These are phyloP conservation scores for Puffinus mauretanicus DNA, from an alignment of 2,113 vertebrate genomes.

Conservation along the genomic window DNA sequence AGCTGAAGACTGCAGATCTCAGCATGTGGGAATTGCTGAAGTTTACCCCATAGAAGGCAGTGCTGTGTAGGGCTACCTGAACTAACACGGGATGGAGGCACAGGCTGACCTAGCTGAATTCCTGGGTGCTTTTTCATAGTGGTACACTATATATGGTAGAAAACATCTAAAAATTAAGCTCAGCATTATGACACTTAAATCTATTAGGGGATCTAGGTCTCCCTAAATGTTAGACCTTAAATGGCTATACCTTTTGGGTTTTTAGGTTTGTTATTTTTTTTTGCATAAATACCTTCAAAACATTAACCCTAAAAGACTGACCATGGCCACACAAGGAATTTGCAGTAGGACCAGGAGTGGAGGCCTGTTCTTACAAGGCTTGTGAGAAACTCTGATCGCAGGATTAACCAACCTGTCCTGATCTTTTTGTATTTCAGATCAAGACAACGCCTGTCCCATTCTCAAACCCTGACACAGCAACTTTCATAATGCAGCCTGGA, in stretches of 20 bases:
- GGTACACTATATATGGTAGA: not conserved
- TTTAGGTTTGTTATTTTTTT: too few species aligned
- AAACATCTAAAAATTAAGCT: not conserved
- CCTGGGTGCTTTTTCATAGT: not conserved
- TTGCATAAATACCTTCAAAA: not conserved
- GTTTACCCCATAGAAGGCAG: not conserved
- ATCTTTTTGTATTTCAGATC: conserved; percentile 1
- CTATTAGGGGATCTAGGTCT: not conserved
- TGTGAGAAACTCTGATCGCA: not conserved
- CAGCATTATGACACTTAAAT: not conserved
- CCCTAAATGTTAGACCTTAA: not conserved
- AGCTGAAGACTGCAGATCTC: not conserved
- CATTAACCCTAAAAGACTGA: not conserved
- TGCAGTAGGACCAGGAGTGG: not conserved
- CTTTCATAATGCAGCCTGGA: not conserved
- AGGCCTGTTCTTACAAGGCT: not conserved
- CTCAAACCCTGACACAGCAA: conserved; percentile 12
- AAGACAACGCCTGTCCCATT: not conserved
- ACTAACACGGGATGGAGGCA: not conserved
- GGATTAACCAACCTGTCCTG: not conserved
- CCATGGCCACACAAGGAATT: not conserved
- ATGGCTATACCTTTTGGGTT: not conserved
- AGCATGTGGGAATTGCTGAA: not conserved
- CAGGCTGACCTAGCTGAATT: not conserved
- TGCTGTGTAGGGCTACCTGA: not conserved